Evolutionary conservation across 1,140 invertebrate species (phyloP), one percentile per base, ranked within the genome.

Genomic region (Hyles euphorbiae): DNA sequence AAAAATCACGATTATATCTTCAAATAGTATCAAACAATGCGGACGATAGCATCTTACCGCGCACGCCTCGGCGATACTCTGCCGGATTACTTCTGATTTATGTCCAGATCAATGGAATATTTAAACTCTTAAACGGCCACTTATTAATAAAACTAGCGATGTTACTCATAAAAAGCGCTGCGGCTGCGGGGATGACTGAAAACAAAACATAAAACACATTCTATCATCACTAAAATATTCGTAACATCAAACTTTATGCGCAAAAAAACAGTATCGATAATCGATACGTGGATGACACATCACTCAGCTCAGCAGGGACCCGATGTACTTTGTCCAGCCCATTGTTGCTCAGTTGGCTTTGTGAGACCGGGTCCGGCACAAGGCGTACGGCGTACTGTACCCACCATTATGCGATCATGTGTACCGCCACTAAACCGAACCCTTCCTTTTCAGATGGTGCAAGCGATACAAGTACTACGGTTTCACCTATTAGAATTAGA

Each of bases 401-500:
- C 34, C n/a, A 9, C 36, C 40, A 43, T 53, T 58, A 58, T 52
- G 57, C 32, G 11, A 58, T 45, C 44, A 48, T 9, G 46, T 48
- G 54, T 47, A 46, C 12, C 33, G 33, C 40, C 33, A 34, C 44
- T 48, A 56, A 34, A 48, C 32, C 45, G 36, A 33, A 58, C 45
- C 46, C 32, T 93, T 90, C 90, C 82, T 79, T 95, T 96, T 71
- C 95, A 99, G 98, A 99, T 99, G 99, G 97, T 99, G 87, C 98
- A 99, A 94, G 97, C 98, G 88, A 99, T 99, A 92, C 98, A 99
- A 95, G 99, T 99, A 80, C 94, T 99, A 90, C 95, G 99, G 92
- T 99, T 99, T 96, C 99, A 99, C 93, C 95, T 99, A 89, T 94
- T 99, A 93, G 99, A 99, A 93, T 95, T 99, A 92, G 99, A 99